These are phyloP conservation scores for Oikopleura dioica DNA, from an alignment of 23 tunicate genomes.

Conservation along the genomic window DNA sequence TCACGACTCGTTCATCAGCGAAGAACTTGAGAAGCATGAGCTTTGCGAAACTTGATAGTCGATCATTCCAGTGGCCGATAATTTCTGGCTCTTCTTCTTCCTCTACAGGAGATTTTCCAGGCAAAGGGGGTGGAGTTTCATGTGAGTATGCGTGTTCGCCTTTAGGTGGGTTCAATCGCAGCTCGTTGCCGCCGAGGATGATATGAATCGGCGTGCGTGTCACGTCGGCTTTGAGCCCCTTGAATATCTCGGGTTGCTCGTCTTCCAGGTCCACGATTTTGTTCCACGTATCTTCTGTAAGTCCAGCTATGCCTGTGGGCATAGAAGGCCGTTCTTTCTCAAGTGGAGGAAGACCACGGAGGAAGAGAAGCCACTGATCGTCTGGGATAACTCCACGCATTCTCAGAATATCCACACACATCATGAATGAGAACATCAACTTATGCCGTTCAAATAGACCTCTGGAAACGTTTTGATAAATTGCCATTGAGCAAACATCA, in stretches of 20 bases:
- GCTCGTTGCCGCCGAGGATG: slow-evolving; percentile 58
- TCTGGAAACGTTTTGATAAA: slow-evolving; percentile 71
- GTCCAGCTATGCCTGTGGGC: no score
- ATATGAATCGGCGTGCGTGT: slow-evolving; percentile 60
- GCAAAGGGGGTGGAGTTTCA: slow-evolving; percentile 12
- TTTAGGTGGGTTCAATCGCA: slow-evolving; percentile 43
- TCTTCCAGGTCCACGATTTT: slow-evolving; percentile 41
- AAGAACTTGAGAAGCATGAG: slow-evolving; percentile 49
- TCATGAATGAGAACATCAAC: slow-evolving; percentile 87
- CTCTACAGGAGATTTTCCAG: slow-evolving; percentile 20
- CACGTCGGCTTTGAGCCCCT: slow-evolving; percentile 39
- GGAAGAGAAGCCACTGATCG: slow-evolving; percentile 44
- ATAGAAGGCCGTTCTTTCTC: slow-evolving; percentile 38
- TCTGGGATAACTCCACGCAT: slow-evolving; percentile 23
- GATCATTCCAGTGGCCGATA: slow-evolving; percentile 81
- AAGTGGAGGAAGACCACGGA: slow-evolving; percentile 54
- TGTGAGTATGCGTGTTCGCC: no score
- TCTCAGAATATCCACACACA: slow-evolving; percentile 56
- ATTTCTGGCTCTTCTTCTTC: slow-evolving; percentile 28
- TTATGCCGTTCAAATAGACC: slow-evolving; percentile 82
- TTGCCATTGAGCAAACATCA: slow-evolving; percentile 56
- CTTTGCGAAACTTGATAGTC: slow-evolving; percentile 68
- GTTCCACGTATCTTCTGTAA: no score
- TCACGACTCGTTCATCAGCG: slow-evolving; percentile 59
- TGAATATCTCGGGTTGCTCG: slow-evolving; percentile 27